A percentile compares a stretch with the other conserved stretches of the same genome.
Conservation (phyloP, 2,888 invertebrate species). For the Polylopha cassiicola region DNA sequence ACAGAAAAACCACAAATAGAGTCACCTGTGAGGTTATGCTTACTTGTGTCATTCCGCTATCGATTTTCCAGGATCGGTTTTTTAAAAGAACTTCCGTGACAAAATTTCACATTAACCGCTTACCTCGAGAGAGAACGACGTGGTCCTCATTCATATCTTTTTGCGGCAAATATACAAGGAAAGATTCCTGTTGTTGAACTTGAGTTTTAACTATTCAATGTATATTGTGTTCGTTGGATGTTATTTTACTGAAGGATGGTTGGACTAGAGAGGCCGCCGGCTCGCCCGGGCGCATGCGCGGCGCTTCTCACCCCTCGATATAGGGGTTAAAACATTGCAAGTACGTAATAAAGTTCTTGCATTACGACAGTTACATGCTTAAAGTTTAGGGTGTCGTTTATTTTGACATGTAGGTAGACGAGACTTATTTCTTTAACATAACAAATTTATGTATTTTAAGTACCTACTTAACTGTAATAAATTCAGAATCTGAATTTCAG, state of each 20-base stretch:
- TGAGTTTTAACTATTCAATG: constrained; percentile 15
- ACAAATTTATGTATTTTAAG: no score
- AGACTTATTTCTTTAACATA: no score
- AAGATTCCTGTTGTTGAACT: constrained; percentile 41
- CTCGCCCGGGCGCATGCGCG: constrained; percentile 44
- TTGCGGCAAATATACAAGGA: constrained; percentile 57
- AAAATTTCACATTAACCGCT: constrained; percentile 39
- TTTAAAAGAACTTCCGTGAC: constrained; percentile 32
- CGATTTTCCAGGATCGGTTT: constrained; percentile 50
- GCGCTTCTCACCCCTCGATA: constrained; percentile 15
- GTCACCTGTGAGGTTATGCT: constrained; percentile 47
- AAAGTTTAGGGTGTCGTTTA: no score
- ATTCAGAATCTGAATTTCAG: no score
- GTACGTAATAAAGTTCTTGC: no score
- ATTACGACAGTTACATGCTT: constrained; percentile 1
- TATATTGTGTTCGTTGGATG: constrained; percentile 9
- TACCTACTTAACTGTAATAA: no score
- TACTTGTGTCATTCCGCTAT: constrained; percentile 61
- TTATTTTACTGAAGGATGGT: constrained; percentile 10
- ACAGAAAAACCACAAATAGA: constrained; percentile 8
- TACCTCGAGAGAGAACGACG: constrained; percentile 90
- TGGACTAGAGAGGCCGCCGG: constrained; percentile 23
- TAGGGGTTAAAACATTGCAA: constrained; percentile 19
- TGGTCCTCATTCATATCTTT: constrained; percentile 93
- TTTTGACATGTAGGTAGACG: no score